These are phyloP conservation scores for Vanacampus margaritifer DNA, from an alignment of 2,113 vertebrate species.

Conservation along the genomic window DNA sequence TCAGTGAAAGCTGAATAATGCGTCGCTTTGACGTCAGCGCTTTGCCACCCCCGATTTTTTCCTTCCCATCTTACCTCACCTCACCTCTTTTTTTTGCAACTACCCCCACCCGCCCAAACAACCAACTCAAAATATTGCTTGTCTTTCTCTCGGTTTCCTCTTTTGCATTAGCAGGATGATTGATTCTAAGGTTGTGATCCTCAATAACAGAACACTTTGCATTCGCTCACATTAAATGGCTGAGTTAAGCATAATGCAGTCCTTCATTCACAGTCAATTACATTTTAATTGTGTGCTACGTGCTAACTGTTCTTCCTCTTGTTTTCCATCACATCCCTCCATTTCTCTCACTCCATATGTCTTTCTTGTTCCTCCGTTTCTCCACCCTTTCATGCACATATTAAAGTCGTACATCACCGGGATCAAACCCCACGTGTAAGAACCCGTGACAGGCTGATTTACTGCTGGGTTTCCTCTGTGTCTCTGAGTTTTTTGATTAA, in stretches of 20 bases:
- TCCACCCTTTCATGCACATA: conserved; percentile 46
- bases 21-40: conserved; percentile 58
- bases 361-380: conserved; percentile 9
- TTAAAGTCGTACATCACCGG: conserved; percentile 62
- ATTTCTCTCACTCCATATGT: conserved; percentile 21
- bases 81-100: no score
- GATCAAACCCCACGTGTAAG: conserved; percentile 57
- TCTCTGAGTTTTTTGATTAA: conserved; percentile 65
- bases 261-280: neutral
- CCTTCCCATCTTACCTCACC: neutral
- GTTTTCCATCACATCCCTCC: conserved; percentile 7
- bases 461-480: conserved; percentile 49
- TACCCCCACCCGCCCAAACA: no score
- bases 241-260: neutral
- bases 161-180: neutral
- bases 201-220: neutral
- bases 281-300: neutral
- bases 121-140: neutral
- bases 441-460: conserved; percentile 53
- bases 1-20: conserved; percentile 57
- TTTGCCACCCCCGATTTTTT: conserved; percentile 40
- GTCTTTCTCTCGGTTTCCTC: neutral
- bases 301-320: neutral
- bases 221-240: neutral
- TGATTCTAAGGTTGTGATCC: neutral